A percentile compares a stretch with the other conserved stretches of the same genome.
These are phyloP conservation scores for Julus scandinavius DNA, from an alignment of 2,888 invertebrate genomes.

Conservation along the genomic window DNA sequence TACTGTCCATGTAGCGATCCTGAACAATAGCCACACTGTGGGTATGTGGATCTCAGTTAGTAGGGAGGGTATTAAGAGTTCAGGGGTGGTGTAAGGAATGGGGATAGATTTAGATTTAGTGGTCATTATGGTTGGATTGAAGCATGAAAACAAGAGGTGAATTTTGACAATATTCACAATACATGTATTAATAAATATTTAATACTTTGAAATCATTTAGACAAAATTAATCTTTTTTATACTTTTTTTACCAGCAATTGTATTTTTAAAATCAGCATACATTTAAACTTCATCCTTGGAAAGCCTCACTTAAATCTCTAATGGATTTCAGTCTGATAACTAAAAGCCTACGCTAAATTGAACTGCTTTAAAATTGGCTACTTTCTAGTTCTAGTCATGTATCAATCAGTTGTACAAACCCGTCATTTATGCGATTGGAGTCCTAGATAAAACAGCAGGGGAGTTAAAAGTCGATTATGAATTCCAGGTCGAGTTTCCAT, in stretches of 20 bases:
- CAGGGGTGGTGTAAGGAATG: too few relatives aligned
- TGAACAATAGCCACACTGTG: too few relatives aligned
- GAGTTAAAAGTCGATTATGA: background rate
- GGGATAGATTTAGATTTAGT: too few relatives aligned
- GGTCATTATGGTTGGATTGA: too few relatives aligned
- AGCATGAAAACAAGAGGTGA: too few relatives aligned
- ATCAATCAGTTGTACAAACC: background rate
- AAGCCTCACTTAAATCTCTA: background rate
- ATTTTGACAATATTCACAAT: too few relatives aligned
- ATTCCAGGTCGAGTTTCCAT: constrained; percentile 33
- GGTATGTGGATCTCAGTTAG: too few relatives aligned
- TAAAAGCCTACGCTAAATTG: background rate
- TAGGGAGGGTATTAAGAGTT: too few relatives aligned
- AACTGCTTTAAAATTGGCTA: background rate
- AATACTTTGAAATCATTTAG: too few relatives aligned
- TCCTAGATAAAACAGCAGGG: background rate
- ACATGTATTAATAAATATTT: too few relatives aligned
- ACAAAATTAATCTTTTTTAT: too few relatives aligned
- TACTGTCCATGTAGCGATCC: too few relatives aligned
- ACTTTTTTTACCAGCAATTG: background rate
- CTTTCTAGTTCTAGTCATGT: background rate
- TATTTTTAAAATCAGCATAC: background rate
- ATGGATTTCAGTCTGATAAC: background rate
- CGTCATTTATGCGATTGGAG: background rate
- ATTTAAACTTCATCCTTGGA: background rate